phyloP scores from a whole-genome alignment of 2,797 vertebrate species.

The Myotis pilosus region DNA sequence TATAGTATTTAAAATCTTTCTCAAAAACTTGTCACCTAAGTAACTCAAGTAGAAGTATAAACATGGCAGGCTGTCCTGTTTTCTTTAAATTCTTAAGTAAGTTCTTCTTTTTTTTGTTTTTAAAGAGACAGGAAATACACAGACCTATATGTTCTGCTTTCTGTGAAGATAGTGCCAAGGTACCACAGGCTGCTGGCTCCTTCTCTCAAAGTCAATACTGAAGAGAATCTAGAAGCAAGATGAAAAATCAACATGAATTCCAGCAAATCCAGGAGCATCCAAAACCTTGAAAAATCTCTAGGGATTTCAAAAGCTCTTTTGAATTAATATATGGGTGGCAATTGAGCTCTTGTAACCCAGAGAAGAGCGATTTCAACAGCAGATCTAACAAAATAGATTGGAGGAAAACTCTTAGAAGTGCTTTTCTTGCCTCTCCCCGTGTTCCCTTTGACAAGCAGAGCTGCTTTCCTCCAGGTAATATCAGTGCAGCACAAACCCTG shows the following conservation, averaged over 20 bases:
- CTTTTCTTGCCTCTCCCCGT: background rate
- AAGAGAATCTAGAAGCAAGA: background rate
- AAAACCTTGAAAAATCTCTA: background rate
- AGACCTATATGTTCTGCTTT: background rate
- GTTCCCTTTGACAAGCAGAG: background rate
- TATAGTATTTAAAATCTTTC: background rate
- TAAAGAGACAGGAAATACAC: background rate
- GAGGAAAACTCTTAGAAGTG: background rate
- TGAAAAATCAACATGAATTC: background rate
- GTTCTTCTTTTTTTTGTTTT: background rate
- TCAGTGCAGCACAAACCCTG: background rate
- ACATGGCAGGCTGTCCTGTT: background rate
- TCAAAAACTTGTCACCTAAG: background rate
- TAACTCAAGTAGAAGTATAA: background rate
- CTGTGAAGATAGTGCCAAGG: background rate
- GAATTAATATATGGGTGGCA: background rate
- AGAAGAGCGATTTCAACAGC: background rate
- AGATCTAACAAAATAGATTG: background rate
- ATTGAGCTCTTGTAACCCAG: background rate
- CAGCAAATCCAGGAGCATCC: background rate
- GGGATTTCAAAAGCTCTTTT: background rate
- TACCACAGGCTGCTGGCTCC: background rate
- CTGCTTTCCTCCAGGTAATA: constrained; percentile 1
- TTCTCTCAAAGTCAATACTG: background rate
- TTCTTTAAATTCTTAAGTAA: background rate